Evolutionary conservation across 2,888 invertebrate genomes (phyloP), one percentile per base, ranked within the genome.

Genomic region (Euplexia lucipara): DNA sequence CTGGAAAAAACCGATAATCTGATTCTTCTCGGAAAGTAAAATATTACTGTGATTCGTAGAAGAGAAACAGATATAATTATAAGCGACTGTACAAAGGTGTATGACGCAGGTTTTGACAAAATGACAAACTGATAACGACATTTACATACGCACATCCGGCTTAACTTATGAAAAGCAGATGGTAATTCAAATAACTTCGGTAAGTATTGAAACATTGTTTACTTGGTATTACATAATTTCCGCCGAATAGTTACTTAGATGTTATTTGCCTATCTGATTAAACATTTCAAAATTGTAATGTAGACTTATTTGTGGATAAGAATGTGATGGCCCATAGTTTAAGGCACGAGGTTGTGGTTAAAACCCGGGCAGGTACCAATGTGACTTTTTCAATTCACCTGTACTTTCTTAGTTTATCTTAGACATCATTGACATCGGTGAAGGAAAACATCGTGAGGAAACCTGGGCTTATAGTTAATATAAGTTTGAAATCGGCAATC

Each of bases 111-210:
- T 58, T 58, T 72, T 47, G 54, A 53, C 41, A 51, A 47, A 62
- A 68, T 68, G 35, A 62, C 45, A 42, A 72, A 54, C 8, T 68
- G 51, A 68, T 72, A 58, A 68, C 58, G 26, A 62, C 16, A 62
- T 42, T 53, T 49, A 68, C 53, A 51, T 59, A 49, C 73, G 51
- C 63, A 72, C 68, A 54, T 72, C 72, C 72, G 62, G 49, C 32
- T 49, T 62, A 37, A 49, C 32, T 54, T 51, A 68, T 72, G 68
- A 68, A 72, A 61, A 48, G 45, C 35, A 35, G 42, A 57, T 57
- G 51, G 18, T 58, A 65, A 58, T 70, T 41, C 9, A 35, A 56
- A 32, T 62, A 51, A 56, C 18, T 49, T 51, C 2, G 18, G 6
- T 18, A 37, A 51, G 32, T 49, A 63, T 58, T 35, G 53, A 44